Evolutionary conservation across 2,113 vertebrate genomes (phyloP), one percentile per base, ranked within the genome.

Genomic region (Pelmatolapia mariae): DNA sequence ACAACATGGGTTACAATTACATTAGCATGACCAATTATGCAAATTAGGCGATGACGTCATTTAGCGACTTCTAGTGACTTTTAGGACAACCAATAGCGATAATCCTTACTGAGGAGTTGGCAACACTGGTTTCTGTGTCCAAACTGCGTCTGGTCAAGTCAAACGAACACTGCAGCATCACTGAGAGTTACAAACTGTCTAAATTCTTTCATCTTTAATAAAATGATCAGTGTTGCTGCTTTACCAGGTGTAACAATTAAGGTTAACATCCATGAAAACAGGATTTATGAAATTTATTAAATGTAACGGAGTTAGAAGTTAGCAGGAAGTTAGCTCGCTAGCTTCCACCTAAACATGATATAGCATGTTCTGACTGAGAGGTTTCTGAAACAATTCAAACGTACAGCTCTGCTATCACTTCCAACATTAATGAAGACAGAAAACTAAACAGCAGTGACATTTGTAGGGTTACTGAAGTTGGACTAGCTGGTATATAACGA

Each of bases 391-490:
- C n/a, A 16, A 3, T 57, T 8, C 0, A 57, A 29, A 15, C 0
- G 0, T 16, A 59, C 13, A 29, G 13, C 56, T 57, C 24, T 29
- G 7, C 0, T 57, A 0, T 16, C 56, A 57, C 54, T 57, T 57
- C n/a, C 54, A 57, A 8, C 54, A 57, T 57, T n/a, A 52, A 52
- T 0, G 4, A 19, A 52, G 47, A 52, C 18, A 52, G 47, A 3
- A 50, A 19, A 52, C 47, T 50, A 50, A 19, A 50, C 47, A 50
- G 47, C 18, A 52, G 47, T 50, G 8, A 9, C 1, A 1, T 50
- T 50, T 50, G 47, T 9, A 9, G 3, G 47, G 16, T 19, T n/a
- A n/a, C n/a, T n/a, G n/a, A n/a, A n/a, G n/a, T n/a, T n/a, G n/a
- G n/a, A n/a, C n/a, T n/a, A n/a, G n/a, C n/a, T n/a, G n/a, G n/a